Percentiles rank a stretch among this genome's conserved stretches.
Conservation (phyloP, 2,888 invertebrate species). For the Spilosoma lubricipeda region DNA sequence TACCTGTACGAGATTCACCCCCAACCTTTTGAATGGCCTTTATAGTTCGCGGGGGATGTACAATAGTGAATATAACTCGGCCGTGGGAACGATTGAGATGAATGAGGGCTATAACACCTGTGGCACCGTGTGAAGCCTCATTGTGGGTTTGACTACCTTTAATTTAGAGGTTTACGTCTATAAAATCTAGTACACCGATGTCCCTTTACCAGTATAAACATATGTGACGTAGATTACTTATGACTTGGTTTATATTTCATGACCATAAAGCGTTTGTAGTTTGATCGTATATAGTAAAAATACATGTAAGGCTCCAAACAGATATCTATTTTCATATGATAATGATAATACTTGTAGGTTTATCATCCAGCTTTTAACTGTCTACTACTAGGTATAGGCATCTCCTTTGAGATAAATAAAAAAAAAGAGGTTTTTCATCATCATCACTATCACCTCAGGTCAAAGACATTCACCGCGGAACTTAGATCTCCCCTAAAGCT, state of each 20-base stretch:
- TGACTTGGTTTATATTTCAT: not conserved
- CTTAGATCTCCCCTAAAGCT: too few species aligned
- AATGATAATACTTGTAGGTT: too few species aligned
- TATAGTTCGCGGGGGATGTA: conserved; percentile 72
- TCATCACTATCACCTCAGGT: too few species aligned
- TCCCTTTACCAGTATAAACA: too few species aligned
- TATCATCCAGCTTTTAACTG: too few species aligned
- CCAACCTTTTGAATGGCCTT: conserved; percentile 69
- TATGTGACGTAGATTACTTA: not conserved
- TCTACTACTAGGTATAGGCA: too few species aligned
- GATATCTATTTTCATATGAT: too few species aligned
- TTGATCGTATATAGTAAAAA: not conserved
- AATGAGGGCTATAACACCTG: conserved; percentile 78
- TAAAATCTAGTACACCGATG: conserved; percentile 8
- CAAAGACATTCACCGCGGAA: too few species aligned
- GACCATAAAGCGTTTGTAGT: not conserved
- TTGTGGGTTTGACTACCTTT: conserved; percentile 28
- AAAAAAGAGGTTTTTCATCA: too few species aligned
- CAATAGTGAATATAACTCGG: conserved; percentile 67
- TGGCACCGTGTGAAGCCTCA: conserved; percentile 56
- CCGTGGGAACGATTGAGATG: conserved; percentile 73
- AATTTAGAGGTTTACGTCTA: conserved; percentile 17
- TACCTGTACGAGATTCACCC: conserved; percentile 79
- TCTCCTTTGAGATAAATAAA: too few species aligned
- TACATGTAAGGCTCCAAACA: not conserved